These are phyloP conservation scores for Leptarthrus brevirostris DNA, from an alignment of 2,888 invertebrate genomes.

Conservation along the genomic window DNA sequence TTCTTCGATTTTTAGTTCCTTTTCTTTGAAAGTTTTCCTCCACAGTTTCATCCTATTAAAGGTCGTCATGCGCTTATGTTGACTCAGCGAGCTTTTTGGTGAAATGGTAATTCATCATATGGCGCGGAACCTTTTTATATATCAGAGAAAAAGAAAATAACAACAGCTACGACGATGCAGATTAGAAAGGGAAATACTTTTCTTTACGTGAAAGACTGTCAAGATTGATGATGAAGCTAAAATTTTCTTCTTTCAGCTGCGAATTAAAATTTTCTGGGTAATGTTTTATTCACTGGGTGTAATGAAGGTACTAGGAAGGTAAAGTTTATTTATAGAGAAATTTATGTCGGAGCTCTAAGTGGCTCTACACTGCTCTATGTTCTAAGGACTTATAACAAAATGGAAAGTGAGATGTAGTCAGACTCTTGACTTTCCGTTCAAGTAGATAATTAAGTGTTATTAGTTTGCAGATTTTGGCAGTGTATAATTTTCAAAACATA, in stretches of 20 bases:
- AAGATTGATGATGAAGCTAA: constrained; percentile 43
- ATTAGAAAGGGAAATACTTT: constrained; percentile 33
- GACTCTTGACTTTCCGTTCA: too few relatives aligned
- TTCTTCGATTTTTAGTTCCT: background rate
- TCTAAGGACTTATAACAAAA: background rate
- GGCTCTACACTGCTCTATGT: background rate
- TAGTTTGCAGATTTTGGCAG: too few relatives aligned
- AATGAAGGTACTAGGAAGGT: constrained; percentile 24
- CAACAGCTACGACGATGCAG: constrained; percentile 21
- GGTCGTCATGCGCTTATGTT: constrained; percentile 34
- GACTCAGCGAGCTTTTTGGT: constrained; percentile 29
- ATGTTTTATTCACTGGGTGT: constrained; percentile 39
- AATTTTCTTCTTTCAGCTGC: constrained; percentile 26
- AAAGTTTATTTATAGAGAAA: constrained; percentile 37
- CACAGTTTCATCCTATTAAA: constrained; percentile 30
- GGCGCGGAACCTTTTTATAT: constrained; percentile 37
- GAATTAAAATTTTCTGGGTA: constrained; percentile 39
- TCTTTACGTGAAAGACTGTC: constrained; percentile 38
- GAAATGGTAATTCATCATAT: constrained; percentile 42
- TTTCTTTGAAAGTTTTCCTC: constrained; percentile 9
- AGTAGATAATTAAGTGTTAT: too few relatives aligned
- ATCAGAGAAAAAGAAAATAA: background rate
- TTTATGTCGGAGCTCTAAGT: constrained; percentile 34
- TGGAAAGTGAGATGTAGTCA: background rate
- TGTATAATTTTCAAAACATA: too few relatives aligned